Conservation (phyloP, 2,888 invertebrate genomes). For the Aquatica leii region DNA sequence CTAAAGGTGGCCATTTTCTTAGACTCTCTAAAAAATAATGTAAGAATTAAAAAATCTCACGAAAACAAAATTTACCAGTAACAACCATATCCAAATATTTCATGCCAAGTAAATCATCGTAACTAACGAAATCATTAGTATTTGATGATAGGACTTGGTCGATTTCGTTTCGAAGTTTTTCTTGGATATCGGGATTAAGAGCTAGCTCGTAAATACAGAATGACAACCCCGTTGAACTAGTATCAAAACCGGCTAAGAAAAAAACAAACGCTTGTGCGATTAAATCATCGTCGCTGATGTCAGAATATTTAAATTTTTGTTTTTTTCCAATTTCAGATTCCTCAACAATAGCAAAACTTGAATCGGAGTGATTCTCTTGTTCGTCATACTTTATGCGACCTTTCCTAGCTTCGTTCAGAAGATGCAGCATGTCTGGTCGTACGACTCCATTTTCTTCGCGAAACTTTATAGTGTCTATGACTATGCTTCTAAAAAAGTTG, state of each 20-base stretch:
- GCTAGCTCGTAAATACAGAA: constrained; percentile 68
- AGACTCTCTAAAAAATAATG: constrained; percentile 57
- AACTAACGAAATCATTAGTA: background rate
- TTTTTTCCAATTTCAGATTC: constrained; percentile 33
- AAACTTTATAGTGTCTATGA: constrained; percentile 44
- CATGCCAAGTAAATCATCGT: constrained; percentile 3
- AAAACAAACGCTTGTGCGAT: constrained; percentile 66
- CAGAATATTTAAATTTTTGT: background rate
- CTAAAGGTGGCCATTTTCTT: constrained; percentile 62
- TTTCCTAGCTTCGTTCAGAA: constrained; percentile 53
- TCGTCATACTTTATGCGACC: constrained; percentile 28
- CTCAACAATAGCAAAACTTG: constrained; percentile 47
- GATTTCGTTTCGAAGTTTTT: constrained; percentile 65
- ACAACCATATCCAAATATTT: constrained; percentile 10
- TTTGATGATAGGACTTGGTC: constrained; percentile 54
- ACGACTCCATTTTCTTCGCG: constrained; percentile 49
- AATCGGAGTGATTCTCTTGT: constrained; percentile 10
- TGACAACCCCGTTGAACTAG: constrained; percentile 60
- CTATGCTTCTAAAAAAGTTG: constrained; percentile 44
- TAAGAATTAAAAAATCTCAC: background rate
- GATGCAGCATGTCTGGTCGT: constrained; percentile 58
- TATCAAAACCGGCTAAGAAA: constrained; percentile 65
- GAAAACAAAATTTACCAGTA: background rate
- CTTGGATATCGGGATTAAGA: constrained; percentile 66
- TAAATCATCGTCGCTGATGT: constrained; percentile 60